A percentile compares a stretch with the other conserved stretches of the same genome.
Conservation (phyloP, 2,113 vertebrate genomes). For the Pavo muticus region DNA sequence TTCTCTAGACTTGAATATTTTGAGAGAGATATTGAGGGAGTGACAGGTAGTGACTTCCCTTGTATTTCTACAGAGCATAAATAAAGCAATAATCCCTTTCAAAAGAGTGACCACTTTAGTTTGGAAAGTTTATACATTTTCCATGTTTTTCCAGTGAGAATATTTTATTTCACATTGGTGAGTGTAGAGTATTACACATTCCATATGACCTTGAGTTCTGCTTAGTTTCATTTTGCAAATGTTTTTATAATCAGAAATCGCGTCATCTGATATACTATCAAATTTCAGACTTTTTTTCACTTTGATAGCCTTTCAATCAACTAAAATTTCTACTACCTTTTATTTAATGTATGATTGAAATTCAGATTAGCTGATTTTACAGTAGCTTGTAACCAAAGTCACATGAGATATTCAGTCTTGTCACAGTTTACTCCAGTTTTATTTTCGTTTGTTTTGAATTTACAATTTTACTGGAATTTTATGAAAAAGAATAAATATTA, state of each 20-base stretch:
- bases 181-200: neutral
- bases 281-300: neutral
- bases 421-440: neutral
- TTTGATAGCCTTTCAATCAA: neutral
- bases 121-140: neutral
- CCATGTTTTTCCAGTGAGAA: neutral
- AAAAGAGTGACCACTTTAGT: neutral
- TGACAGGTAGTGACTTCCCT: neutral
- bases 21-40: neutral
- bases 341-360: neutral
- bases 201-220: neutral
- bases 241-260: neutral
- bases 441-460: neutral
- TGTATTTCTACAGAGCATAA: neutral
- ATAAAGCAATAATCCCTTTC: neutral
- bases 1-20: neutral
- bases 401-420: neutral
- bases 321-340: neutral
- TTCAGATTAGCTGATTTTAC: neutral
- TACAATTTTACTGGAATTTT: neutral
- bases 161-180: neutral
- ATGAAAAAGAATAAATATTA: neutral
- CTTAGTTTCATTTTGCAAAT: neutral
- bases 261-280: neutral
- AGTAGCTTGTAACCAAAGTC: neutral